A percentile compares a stretch with the other conserved stretches of the same genome.
Evolutionary conservation across 1,140 invertebrate species (phyloP).

Genomic region (Papilio helenus): DNA sequence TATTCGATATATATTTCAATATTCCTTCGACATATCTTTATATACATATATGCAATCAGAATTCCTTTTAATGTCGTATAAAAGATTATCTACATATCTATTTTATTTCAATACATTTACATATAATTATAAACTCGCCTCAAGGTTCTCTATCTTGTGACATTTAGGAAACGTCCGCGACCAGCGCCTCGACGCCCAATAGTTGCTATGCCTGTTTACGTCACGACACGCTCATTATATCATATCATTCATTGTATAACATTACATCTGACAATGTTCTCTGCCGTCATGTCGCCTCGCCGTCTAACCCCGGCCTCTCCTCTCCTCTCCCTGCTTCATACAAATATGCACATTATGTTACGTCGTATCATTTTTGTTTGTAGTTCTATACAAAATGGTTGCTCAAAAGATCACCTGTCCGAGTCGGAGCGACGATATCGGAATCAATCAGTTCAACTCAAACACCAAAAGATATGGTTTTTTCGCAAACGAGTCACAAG

Average conservation of each 20-base stretch:
- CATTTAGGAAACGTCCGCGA: conserved; percentile 34
- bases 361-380: conserved; percentile 82
- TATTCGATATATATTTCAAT: conserved; percentile 44
- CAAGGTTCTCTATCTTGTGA: conserved; percentile 40
- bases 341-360: conserved; percentile 78
- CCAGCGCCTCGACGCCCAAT: conserved; percentile 2
- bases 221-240: conserved; percentile 6
- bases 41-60: conserved; percentile 55
- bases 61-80: conserved; percentile 49
- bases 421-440: conserved; percentile 77
- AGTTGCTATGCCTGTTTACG: conserved; percentile 39
- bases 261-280: conserved; percentile 17
- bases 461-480: conserved; percentile 81
- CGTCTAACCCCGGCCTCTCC: not conserved
- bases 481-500: conserved; percentile 80
- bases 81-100: conserved; percentile 35
- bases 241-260: conserved; percentile 26
- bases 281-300: conserved; percentile 5
- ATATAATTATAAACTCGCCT: conserved; percentile 39
- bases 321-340: conserved; percentile 64
- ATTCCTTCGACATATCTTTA: conserved; percentile 42
- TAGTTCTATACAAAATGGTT: conserved; percentile 83
- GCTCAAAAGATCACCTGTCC: conserved; percentile 79
- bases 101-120: conserved; percentile 40
- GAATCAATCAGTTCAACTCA: conserved; percentile 68